Percentiles rank a stretch among this genome's conserved stretches.
Conservation (phyloP, 1,140 invertebrate species). For the Aphis craccivora region DNA sequence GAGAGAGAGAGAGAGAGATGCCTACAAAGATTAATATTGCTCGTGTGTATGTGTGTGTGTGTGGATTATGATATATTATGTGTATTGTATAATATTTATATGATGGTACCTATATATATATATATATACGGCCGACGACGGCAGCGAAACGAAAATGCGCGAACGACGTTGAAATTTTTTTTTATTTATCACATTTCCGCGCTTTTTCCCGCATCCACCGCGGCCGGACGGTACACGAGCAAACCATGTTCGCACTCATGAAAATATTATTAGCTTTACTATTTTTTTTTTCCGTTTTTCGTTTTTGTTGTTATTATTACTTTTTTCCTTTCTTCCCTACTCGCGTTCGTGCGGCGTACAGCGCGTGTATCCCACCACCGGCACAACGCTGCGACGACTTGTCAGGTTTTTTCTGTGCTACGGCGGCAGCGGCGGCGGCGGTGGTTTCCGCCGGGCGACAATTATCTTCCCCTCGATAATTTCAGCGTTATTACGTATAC, state of each 20-base stretch:
- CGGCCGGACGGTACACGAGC: constrained; percentile 49
- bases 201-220: constrained; percentile 26
- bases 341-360: background rate
- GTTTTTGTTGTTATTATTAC: background rate
- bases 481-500: constrained; percentile 42
- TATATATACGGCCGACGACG: background rate
- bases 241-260: constrained; percentile 52
- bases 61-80: background rate
- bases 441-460: constrained; percentile 56
- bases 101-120: background rate
- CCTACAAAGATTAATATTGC: background rate
- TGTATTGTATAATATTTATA: background rate
- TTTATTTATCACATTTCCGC: constrained; percentile 41
- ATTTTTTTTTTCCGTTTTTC: constrained; percentile 7
- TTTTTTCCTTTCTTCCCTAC: constrained; percentile 35
- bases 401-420: constrained; percentile 47
- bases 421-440: background rate
- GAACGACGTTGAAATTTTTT: background rate
- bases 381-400: constrained; percentile 36
- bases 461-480: constrained; percentile 51
- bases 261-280: constrained; percentile 54
- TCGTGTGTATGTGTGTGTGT: background rate
- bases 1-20: background rate
- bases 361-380: constrained; percentile 8
- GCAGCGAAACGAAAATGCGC: constrained; percentile 11